A percentile compares a stretch with the other conserved stretches of the same genome.
Conservation (phyloP, 2,888 invertebrate genomes). For the Homarus gammarus region DNA sequence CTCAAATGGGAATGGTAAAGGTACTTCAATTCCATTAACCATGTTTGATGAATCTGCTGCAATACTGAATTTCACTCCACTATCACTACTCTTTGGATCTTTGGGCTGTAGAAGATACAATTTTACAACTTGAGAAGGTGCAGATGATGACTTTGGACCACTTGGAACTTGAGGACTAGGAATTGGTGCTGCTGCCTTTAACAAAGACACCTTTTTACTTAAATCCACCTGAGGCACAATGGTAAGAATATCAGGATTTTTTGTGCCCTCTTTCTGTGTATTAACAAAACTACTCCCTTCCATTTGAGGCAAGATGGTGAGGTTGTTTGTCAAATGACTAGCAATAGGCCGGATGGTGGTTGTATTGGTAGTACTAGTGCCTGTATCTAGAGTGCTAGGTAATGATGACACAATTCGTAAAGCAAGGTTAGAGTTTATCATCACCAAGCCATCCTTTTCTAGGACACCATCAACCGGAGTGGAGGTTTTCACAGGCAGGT, state of each 20-base stretch:
- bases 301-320: conserved; percentile 75
- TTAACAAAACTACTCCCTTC: conserved; percentile 52
- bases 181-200: conserved; percentile 40
- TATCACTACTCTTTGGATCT: conserved; percentile 43
- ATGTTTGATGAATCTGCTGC: conserved; percentile 35
- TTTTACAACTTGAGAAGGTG: conserved; percentile 70
- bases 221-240: conserved; percentile 75
- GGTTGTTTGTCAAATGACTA: conserved; percentile 52
- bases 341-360: conserved; percentile 63
- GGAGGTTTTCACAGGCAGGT: conserved; percentile 30
- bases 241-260: conserved; percentile 73
- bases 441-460: conserved; percentile 71
- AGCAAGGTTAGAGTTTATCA: conserved; percentile 74
- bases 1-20: conserved; percentile 6
- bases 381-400: conserved; percentile 43
- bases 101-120: conserved; percentile 68
- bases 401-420: conserved; percentile 70
- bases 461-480: conserved; percentile 41
- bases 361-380: conserved; percentile 52
- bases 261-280: conserved; percentile 35
- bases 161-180: conserved; percentile 14
- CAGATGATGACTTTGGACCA: conserved; percentile 13
- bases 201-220: conserved; percentile 41
- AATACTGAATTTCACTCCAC: conserved; percentile 25
- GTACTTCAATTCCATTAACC: conserved; percentile 60